Evolutionary conservation across 2,797 vertebrate species (phyloP).

Genomic region (Amphiprion clarkii): DNA sequence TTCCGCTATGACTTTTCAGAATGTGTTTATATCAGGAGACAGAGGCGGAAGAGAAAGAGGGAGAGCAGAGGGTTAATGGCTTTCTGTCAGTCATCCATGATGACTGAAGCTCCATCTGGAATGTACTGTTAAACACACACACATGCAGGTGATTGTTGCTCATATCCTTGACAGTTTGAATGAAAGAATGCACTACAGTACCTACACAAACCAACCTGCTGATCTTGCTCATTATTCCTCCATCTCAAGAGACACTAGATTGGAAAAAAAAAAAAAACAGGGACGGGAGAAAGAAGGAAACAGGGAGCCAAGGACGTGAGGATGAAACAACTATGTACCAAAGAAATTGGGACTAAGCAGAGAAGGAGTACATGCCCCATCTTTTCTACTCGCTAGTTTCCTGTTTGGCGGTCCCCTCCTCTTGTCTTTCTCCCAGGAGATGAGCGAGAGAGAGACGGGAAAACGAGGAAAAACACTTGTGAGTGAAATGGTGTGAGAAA

Average conservation of each 20-base stretch:
- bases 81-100: slow-evolving; percentile 55
- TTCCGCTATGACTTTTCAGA: slow-evolving; percentile 42
- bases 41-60: slow-evolving; percentile 9
- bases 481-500: slow-evolving; percentile 75
- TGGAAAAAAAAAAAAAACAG: slow-evolving; percentile 23
- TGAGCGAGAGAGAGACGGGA: slow-evolving; percentile 19
- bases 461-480: slow-evolving; percentile 57
- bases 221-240: slow-evolving; percentile 40
- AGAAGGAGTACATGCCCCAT: slow-evolving; percentile 21
- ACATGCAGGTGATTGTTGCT: slow-evolving; percentile 23
- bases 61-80: slow-evolving; percentile 54
- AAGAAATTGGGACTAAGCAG: slow-evolving; percentile 19
- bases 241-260: slow-evolving; percentile 25
- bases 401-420: slow-evolving; percentile 29
- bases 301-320: slow-evolving; percentile 31
- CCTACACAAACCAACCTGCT: slow-evolving; percentile 14
- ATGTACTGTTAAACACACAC: slow-evolving; percentile 3
- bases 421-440: slow-evolving; percentile 47
- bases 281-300: neutral
- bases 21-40: slow-evolving; percentile 22
- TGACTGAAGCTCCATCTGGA: slow-evolving; percentile 39
- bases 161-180: slow-evolving; percentile 9
- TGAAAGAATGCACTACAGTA: slow-evolving; percentile 7
- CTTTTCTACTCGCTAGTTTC: slow-evolving; percentile 26
- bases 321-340: slow-evolving; percentile 40